A percentile compares a stretch with the other conserved stretches of the same genome.
phyloP scores from a whole-genome alignment of 2,797 vertebrate genomes.

The Pseudochaenichthys georgianus region DNA sequence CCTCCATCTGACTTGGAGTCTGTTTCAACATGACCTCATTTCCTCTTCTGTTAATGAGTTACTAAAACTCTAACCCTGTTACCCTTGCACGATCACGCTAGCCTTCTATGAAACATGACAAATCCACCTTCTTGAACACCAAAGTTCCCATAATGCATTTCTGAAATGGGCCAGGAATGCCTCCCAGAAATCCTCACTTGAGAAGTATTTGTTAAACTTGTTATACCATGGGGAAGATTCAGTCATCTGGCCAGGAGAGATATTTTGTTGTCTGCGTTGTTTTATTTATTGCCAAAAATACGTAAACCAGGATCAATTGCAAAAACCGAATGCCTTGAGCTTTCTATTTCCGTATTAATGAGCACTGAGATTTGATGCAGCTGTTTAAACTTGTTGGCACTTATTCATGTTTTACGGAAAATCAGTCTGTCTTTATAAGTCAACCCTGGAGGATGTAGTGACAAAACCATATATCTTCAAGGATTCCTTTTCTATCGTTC shows the following conservation, averaged over 20 bases:
- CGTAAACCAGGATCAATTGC: too few species aligned
- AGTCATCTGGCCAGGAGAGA: background rate
- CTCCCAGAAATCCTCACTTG: background rate
- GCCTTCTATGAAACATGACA: background rate
- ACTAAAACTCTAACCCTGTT: background rate
- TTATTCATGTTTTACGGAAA: too few species aligned
- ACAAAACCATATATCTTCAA: background rate
- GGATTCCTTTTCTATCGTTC: constrained; percentile 2
- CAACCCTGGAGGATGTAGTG: background rate
- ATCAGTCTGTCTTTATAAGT: constrained; percentile 4
- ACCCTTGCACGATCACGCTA: background rate
- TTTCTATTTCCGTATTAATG: too few species aligned
- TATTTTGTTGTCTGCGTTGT: too few species aligned
- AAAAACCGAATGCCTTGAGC: too few species aligned
- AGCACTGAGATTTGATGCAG: too few species aligned
- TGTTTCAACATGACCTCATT: background rate
- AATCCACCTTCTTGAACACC: background rate
- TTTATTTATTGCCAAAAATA: too few species aligned
- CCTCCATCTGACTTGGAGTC: background rate
- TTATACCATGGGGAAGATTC: background rate
- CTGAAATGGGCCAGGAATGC: background rate
- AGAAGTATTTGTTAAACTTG: background rate
- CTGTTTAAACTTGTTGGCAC: too few species aligned
- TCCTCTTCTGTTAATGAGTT: background rate
- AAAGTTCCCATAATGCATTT: too few species aligned